Evolutionary conservation across 2,113 vertebrate genomes (phyloP), one percentile per base, ranked within the genome.

Genomic region (Mola mola): DNA sequence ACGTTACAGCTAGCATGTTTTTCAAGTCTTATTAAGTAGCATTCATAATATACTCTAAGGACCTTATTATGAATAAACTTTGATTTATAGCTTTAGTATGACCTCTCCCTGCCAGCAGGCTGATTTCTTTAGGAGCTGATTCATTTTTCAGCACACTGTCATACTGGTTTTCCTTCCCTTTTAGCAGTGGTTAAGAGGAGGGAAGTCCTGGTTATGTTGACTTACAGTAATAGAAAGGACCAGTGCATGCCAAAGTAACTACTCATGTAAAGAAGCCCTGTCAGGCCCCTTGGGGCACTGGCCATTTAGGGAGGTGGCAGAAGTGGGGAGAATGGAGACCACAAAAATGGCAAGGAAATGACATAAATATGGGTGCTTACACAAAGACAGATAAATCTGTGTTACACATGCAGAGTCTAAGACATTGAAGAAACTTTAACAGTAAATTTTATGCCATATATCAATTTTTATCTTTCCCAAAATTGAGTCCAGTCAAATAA

Each of bases 381-480:
- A 36, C 36, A 24, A 24, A 24, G 24, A n/a, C n/a, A n/a, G n/a
- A n/a, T 21, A 47, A 69, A 19, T 38, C 19, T 13, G n/a, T 46
- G 28, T 53, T 16, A n/a, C 33, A 47, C 36, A 52, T 53, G 53
- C 34, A 36, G 19, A 10, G 21, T 43, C 34, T 16, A 40, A 63
- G 33, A 51, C 25, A 42, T 60, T 73, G 46, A 60, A 29, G 48
- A 49, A 68, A 22, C 47, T 34, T 66, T 76, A 75, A 80, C 78
- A 64, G 51, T 38, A 79, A 64, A 70, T 84, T 86, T 84, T 61
- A 79, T 65, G 66, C 72, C 52, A 2, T 70, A 75, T 75, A 72
- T 57, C 22, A 68, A 64, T 83, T 79, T 80, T 80, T 76, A 85
- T 88, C 70, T 72, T 64, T 42, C 38, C 52, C 28, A 29, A 29